phyloP scores from a whole-genome alignment of 2,888 invertebrate genomes.

The Drosophila multiciliata region DNA sequence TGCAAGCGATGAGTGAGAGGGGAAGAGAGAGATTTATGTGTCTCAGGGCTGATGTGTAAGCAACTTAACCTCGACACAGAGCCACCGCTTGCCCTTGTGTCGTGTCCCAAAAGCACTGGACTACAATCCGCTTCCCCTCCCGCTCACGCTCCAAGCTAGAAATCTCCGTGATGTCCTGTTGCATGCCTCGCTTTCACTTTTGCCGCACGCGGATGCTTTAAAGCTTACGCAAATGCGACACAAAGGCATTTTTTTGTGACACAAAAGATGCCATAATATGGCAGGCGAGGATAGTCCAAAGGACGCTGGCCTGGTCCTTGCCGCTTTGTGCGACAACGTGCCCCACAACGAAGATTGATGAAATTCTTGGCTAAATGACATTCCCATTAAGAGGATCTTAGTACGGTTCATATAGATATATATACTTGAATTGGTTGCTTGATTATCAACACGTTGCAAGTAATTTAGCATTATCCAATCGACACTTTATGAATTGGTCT shows the following conservation, averaged over 20 bases:
- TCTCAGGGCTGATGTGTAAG: conserved; percentile 21
- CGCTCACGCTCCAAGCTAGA: conserved; percentile 1
- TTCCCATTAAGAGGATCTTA: conserved; percentile 29
- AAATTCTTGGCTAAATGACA: conserved; percentile 61
- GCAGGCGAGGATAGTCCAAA: conserved; percentile 21
- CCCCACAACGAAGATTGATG: conserved; percentile 67
- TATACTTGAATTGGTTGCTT: conserved; percentile 20
- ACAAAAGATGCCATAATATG: conserved; percentile 53
- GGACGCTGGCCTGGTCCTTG: conserved; percentile 14
- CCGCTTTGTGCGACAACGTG: conserved; percentile 6
- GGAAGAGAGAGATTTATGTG: conserved; percentile 46
- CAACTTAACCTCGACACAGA: conserved; percentile 64
- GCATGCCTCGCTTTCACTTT: conserved; percentile 62
- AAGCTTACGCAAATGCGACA: conserved; percentile 69
- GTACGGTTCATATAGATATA: conserved; percentile 20
- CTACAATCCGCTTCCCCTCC: background rate
- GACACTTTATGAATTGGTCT: background rate
- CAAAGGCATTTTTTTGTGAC: conserved; percentile 55
- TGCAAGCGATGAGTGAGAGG: conserved; percentile 21
- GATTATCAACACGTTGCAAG: conserved; percentile 11
- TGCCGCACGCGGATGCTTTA: conserved; percentile 55
- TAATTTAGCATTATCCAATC: background rate
- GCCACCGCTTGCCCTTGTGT: conserved; percentile 41
- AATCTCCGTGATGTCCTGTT: conserved; percentile 55
- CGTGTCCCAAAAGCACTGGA: conserved; percentile 1